Evolutionary conservation across 2,797 vertebrate genomes (phyloP).

Genomic region (Coracias cyanogaster): DNA sequence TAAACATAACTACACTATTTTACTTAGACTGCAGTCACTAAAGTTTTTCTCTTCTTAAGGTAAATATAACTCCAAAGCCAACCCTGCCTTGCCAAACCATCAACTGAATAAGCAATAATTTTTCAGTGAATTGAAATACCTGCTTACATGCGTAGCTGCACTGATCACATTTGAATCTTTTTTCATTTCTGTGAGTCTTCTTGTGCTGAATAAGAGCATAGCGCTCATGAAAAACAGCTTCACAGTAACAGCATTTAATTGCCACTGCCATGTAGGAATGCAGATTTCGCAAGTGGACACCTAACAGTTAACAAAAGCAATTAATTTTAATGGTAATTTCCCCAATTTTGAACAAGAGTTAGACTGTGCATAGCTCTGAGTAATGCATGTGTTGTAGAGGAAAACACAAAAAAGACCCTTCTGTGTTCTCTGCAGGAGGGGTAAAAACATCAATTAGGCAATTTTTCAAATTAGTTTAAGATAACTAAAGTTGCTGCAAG

Average conservation of each 20-base stretch:
- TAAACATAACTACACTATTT: not conserved
- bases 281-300: conserved; percentile 70
- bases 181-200: conserved; percentile 65
- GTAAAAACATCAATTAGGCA: not conserved
- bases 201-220: conserved; percentile 70
- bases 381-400: not conserved
- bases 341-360: not conserved
- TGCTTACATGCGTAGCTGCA: conserved; percentile 65
- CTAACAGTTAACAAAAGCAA: conserved; percentile 3
- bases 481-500: not conserved
- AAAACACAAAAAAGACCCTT: not conserved
- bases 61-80: not conserved
- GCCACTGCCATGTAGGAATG: conserved; percentile 38
- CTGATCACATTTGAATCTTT: conserved; percentile 49
- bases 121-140: conserved; percentile 35
- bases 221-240: conserved; percentile 56
- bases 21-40: not conserved
- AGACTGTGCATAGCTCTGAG: not conserved
- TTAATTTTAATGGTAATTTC: not conserved
- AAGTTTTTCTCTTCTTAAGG: not conserved
- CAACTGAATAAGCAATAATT: not conserved
- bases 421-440: not conserved
- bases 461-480: not conserved
- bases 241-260: conserved; percentile 69
- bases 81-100: not conserved